Evolutionary conservation across 2,113 vertebrate genomes (phyloP).

Genomic region (Nycticryphes semicollaris): DNA sequence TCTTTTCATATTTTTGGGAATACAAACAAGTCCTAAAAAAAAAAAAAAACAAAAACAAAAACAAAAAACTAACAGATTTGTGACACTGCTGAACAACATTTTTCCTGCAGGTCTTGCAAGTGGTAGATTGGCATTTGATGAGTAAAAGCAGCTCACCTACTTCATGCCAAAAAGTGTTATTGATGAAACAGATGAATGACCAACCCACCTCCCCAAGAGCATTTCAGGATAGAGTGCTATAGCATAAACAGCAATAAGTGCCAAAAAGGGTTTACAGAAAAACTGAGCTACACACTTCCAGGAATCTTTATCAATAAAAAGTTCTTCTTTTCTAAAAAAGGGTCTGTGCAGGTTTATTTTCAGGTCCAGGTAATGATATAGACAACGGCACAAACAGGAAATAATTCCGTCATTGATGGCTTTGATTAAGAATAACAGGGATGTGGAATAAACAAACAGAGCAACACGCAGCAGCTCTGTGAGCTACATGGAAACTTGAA

Average conservation of each 20-base stretch:
- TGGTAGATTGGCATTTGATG: neutral
- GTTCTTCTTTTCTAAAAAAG: neutral
- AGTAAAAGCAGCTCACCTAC: neutral
- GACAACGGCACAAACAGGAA: neutral
- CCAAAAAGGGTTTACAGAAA: neutral
- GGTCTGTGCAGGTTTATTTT: neutral
- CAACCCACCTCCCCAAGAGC: neutral
- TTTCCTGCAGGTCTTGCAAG: neutral
- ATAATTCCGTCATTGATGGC: neutral
- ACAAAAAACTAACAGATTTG: neutral
- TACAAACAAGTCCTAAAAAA: neutral
- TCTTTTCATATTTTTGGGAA: neutral
- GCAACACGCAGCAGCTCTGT: neutral
- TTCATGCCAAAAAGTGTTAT: neutral
- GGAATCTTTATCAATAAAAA: neutral
- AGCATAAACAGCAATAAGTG: neutral
- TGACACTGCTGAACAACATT: neutral
- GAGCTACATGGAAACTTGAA: neutral
- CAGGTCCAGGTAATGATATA: neutral
- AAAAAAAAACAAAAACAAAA: too few species aligned
- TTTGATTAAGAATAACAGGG: neutral
- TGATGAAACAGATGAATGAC: neutral
- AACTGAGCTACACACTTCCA: neutral
- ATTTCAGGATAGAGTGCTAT: neutral
- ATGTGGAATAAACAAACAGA: neutral